Evolutionary conservation across 2,888 invertebrate species (phyloP).

Genomic region (Gryllus longicercus): DNA sequence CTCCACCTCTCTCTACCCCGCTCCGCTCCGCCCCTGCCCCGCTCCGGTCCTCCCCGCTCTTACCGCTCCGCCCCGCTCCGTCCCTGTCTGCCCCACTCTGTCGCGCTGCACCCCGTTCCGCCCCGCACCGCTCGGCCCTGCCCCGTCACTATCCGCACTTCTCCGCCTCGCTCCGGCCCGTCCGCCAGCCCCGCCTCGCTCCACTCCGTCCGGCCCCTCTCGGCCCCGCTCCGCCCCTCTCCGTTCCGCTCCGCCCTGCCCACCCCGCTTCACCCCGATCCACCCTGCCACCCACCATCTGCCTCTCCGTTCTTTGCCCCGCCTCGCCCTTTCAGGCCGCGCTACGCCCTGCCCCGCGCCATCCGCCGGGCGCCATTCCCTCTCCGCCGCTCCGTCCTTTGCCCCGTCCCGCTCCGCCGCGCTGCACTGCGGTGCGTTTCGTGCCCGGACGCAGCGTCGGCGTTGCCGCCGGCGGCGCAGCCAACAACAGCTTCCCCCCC

Average conservation of each 20-base stretch:
- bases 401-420: background rate
- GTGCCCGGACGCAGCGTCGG: no score
- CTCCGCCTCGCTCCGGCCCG: slow-evolving; percentile 11
- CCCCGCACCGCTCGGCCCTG: background rate
- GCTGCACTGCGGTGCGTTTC: background rate
- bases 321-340: background rate
- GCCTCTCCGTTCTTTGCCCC: background rate
- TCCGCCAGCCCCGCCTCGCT: slow-evolving; percentile 40
- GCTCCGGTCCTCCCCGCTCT: background rate
- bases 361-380: background rate
- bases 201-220: background rate
- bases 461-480: no score
- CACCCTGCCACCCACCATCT: background rate
- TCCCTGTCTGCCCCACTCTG: slow-evolving; percentile 27
- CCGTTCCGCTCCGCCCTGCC: background rate
- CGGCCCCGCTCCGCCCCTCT: background rate
- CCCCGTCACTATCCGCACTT: background rate
- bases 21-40: slow-evolving; percentile 32
- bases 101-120: background rate
- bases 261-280: slow-evolving; percentile 32
- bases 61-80: background rate
- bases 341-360: background rate
- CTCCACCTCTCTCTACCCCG: background rate
- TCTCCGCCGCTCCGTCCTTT: background rate
- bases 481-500: no score